Evolutionary conservation across 2,888 invertebrate species (phyloP).

Genomic region (Blastobasis lacticolella): DNA sequence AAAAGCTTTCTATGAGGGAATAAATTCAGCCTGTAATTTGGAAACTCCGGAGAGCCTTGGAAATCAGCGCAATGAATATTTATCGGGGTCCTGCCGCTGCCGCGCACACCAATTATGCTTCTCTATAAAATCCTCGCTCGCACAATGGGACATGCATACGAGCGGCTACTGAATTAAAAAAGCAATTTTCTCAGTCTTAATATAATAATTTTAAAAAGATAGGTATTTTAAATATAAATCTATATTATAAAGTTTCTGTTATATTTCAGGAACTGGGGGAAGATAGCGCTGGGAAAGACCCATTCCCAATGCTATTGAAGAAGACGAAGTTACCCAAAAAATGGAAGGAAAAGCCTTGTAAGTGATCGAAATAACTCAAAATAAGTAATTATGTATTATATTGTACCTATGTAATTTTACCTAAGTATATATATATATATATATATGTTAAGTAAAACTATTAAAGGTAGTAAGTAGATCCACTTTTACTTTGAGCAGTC

Average conservation of each 20-base stretch:
- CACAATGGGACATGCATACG: background rate
- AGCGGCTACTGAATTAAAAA: too few species aligned
- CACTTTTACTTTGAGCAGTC: background rate
- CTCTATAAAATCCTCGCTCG: constrained; percentile 27
- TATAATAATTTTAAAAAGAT: too few species aligned
- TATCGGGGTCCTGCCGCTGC: constrained; percentile 28
- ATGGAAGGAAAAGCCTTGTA: constrained; percentile 76
- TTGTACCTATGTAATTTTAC: too few species aligned
- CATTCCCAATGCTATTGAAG: constrained; percentile 81
- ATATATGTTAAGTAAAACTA: too few species aligned
- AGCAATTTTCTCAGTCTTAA: too few species aligned
- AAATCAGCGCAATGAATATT: constrained; percentile 51
- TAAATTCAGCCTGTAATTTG: constrained; percentile 32
- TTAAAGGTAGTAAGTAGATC: too few species aligned
- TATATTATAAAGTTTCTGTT: background rate
- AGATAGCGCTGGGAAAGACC: constrained; percentile 83
- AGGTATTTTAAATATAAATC: too few species aligned
- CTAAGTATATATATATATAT: too few species aligned
- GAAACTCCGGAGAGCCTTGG: constrained; percentile 28
- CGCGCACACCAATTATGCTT: constrained; percentile 31
- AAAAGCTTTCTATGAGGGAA: constrained; percentile 14
- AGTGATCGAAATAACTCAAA: constrained; percentile 7
- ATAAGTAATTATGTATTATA: too few species aligned
- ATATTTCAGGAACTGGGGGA: constrained; percentile 76
- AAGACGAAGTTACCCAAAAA: constrained; percentile 85